Conservation (phyloP, 2,113 vertebrate species). For the Hemichromis elongatus region DNA sequence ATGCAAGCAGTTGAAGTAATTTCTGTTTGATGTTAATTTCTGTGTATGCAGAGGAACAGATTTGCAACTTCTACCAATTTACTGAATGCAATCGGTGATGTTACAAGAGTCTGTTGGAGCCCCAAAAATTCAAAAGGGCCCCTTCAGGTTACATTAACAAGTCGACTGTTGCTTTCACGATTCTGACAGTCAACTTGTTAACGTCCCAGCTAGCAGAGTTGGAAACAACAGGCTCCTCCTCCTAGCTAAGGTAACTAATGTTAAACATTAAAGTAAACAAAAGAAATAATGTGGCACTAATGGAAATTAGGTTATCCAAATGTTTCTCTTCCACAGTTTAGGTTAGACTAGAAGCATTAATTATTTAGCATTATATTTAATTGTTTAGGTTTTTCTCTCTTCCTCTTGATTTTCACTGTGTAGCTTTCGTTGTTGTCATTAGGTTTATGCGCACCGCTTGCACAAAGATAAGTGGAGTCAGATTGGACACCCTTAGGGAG, state of each 20-base stretch:
- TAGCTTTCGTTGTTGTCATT: not conserved
- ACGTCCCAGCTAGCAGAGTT: not conserved
- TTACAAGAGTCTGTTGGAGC: not conserved
- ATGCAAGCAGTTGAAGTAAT: not conserved
- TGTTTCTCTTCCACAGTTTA: not conserved
- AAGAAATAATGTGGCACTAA: not conserved
- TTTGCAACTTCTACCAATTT: not conserved
- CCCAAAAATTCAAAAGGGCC: not conserved
- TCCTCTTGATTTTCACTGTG: not conserved
- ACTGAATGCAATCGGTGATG: not conserved
- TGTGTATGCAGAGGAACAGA: not conserved
- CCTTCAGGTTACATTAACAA: not conserved
- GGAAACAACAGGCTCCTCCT: not conserved
- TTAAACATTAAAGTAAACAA: not conserved
- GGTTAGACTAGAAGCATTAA: not conserved
- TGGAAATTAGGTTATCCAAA: not conserved
- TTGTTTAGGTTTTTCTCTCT: not conserved
- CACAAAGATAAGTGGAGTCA: not conserved
- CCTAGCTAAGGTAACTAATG: not conserved
- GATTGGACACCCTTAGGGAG: no score
- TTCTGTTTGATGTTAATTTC: not conserved
- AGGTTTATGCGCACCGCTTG: not conserved
- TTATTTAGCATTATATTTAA: not conserved
- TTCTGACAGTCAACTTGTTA: not conserved
- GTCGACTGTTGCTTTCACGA: not conserved